phyloP scores from a whole-genome alignment of 2,113 vertebrate genomes.

The Paraplagusia blochii region DNA sequence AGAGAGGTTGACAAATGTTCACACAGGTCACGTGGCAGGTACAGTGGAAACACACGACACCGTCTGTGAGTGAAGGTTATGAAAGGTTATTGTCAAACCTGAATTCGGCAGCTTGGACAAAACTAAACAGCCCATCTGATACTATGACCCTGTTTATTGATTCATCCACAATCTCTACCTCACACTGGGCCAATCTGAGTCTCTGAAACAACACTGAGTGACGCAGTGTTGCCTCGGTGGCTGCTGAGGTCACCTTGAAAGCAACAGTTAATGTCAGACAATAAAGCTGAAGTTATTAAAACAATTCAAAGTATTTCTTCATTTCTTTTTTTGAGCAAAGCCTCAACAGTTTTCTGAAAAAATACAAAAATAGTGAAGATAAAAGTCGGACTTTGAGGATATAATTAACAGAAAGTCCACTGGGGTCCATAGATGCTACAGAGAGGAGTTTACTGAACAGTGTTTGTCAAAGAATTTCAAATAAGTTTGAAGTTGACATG shows the following conservation, averaged over 20 bases:
- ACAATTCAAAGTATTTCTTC: not conserved
- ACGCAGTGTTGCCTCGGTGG: not conserved
- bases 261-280: slow-evolving; percentile 3
- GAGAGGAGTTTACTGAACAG: no score
- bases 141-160: not conserved
- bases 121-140: no score
- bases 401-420: no score
- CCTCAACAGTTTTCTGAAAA: not conserved
- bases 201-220: slow-evolving; percentile 1
- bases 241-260: slow-evolving; percentile 43
- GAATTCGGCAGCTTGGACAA: not conserved
- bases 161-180: not conserved
- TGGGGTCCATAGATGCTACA: no score
- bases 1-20: slow-evolving; percentile 14
- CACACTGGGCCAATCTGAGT: not conserved
- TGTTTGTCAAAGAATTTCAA: no score
- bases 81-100: not conserved
- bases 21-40: slow-evolving; percentile 10
- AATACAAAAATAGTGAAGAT: no score
- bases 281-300: not conserved
- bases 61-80: not conserved
- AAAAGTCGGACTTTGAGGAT: no score
- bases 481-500: no score
- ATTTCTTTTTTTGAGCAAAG: no score
- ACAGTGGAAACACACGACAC: slow-evolving; percentile 1